Percentiles rank a stretch among this genome's conserved stretches.
These are phyloP conservation scores for Grallaria varia DNA, from an alignment of 2,113 vertebrate species.

Conservation along the genomic window DNA sequence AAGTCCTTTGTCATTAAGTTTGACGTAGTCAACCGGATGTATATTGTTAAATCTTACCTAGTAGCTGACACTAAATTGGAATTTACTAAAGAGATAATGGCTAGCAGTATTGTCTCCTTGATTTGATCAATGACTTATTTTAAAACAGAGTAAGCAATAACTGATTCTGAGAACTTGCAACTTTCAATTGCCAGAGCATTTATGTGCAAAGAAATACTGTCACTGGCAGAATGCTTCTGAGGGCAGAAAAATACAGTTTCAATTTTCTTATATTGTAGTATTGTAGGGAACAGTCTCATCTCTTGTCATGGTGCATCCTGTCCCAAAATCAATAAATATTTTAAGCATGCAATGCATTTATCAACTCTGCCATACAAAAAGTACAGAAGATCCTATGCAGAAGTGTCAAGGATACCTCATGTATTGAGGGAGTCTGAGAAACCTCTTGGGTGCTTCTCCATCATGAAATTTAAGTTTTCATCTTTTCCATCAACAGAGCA, in stretches of 20 bases:
- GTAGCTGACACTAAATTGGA: conserved; percentile 13
- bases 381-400: neutral
- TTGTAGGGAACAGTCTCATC: conserved; percentile 16
- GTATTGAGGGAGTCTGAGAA: neutral
- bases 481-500: neutral
- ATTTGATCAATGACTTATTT: neutral
- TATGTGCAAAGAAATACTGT: conserved; percentile 15
- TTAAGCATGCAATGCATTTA: conserved; percentile 63
- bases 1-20: conserved; percentile 4
- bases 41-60: conserved; percentile 53
- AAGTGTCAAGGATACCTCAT: conserved; percentile 13
- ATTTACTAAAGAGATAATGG: conserved; percentile 17
- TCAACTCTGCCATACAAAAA: conserved; percentile 10
- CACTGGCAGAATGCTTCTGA: neutral
- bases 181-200: neutral
- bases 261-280: neutral
- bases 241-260: neutral
- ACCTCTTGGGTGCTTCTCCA: conserved; percentile 25
- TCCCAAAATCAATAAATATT: conserved; percentile 63
- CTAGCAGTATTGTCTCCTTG: neutral
- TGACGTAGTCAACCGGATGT: conserved; percentile 3
- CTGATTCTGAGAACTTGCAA: conserved; percentile 16
- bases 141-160: conserved; percentile 35
- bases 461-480: conserved; percentile 52
- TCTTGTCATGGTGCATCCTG: conserved; percentile 6